Conservation (phyloP, 2,888 invertebrate genomes). For the Nephrotoma appendiculata region DNA sequence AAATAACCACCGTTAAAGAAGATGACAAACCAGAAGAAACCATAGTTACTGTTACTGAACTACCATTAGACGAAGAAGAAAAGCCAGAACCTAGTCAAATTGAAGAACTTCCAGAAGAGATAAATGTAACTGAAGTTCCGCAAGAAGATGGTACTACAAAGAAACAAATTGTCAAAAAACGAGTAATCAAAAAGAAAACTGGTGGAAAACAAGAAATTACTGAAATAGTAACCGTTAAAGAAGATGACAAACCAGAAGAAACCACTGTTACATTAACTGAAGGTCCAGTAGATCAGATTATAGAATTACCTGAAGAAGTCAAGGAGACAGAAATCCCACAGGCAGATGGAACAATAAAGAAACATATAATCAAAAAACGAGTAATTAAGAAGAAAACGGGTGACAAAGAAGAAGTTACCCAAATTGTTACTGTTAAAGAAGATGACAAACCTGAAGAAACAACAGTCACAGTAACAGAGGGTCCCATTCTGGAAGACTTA, state of each 20-base stretch:
- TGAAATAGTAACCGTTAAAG: slow-evolving; percentile 21
- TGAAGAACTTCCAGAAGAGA: slow-evolving; percentile 27
- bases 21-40: slow-evolving; percentile 19
- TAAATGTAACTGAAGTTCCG: slow-evolving; percentile 17
- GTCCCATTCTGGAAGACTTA: slow-evolving; percentile 16
- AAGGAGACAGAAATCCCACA: slow-evolving; percentile 20
- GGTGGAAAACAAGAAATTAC: slow-evolving; percentile 19
- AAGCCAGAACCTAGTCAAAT: slow-evolving; percentile 17
- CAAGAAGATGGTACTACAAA: slow-evolving; percentile 17
- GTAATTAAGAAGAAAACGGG: slow-evolving; percentile 26
- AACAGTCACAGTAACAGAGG: slow-evolving; percentile 24
- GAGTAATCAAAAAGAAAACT: slow-evolving; percentile 23
- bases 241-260: slow-evolving; percentile 26
- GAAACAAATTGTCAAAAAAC: slow-evolving; percentile 21
- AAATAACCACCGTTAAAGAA: slow-evolving; percentile 19
- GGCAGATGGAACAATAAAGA: slow-evolving; percentile 19
- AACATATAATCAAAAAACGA: slow-evolving; percentile 24
- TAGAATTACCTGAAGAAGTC: slow-evolving; percentile 15
- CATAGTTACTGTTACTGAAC: slow-evolving; percentile 20
- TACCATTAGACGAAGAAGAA: slow-evolving; percentile 14
- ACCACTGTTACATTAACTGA: slow-evolving; percentile 22
- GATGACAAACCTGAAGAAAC: slow-evolving; percentile 25
- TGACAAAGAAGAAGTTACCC: slow-evolving; percentile 27
- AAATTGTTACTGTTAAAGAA: slow-evolving; percentile 27
- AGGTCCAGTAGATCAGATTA: slow-evolving; percentile 11